These are phyloP conservation scores for Corvus hawaiiensis DNA, from an alignment of 2,113 vertebrate species.

Conservation along the genomic window DNA sequence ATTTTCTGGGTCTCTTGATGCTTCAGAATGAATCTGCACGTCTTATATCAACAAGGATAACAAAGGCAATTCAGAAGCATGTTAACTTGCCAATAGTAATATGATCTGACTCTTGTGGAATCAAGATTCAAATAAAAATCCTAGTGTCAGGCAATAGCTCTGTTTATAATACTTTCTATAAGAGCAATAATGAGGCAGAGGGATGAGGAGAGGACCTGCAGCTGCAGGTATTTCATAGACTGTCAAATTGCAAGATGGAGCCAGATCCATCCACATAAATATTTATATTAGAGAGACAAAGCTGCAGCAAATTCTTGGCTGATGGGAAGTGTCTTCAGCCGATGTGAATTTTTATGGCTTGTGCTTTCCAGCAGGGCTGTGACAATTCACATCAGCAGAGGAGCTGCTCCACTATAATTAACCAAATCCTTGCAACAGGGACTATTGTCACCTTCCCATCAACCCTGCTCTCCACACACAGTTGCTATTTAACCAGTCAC, in stretches of 20 bases:
- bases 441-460: background rate
- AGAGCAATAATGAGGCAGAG: background rate
- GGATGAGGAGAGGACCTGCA: background rate
- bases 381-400: slow-evolving; percentile 8
- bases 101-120: background rate
- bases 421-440: background rate
- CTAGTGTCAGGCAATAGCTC: background rate
- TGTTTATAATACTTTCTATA: background rate
- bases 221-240: background rate
- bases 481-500: background rate
- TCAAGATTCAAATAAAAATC: background rate
- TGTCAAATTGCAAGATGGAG: background rate
- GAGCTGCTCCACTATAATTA: slow-evolving; percentile 13
- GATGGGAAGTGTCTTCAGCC: background rate
- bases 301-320: background rate
- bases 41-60: background rate
- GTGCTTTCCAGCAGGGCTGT: slow-evolving; percentile 8
- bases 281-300: slow-evolving; percentile 32
- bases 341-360: slow-evolving; percentile 8
- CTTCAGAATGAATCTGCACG: background rate
- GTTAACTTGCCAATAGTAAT: background rate
- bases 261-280: background rate
- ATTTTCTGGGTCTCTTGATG: background rate
- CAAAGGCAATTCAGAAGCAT: background rate
- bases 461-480: background rate